These are phyloP conservation scores for Acanthopagrus latus DNA, from an alignment of 2,797 vertebrate species.

Conservation along the genomic window DNA sequence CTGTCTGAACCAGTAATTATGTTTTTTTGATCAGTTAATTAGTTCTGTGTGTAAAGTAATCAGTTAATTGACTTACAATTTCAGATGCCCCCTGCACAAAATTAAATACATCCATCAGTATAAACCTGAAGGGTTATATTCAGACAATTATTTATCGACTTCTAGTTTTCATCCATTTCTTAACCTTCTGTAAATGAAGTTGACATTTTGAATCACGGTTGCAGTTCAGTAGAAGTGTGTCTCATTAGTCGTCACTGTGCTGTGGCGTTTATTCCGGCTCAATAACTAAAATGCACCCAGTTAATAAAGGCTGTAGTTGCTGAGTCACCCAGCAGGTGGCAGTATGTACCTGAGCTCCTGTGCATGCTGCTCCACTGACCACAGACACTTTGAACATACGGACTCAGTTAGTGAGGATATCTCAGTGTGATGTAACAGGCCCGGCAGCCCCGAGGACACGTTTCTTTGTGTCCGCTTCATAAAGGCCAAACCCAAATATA, in stretches of 20 bases:
- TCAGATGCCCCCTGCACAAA: background rate
- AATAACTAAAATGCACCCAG: background rate
- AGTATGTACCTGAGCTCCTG: constrained; percentile 41
- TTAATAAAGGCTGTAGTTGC: constrained; percentile 6
- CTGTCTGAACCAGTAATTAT: too few relatives aligned
- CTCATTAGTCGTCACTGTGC: background rate
- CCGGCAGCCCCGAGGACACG: constrained; percentile 40
- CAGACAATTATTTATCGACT: background rate
- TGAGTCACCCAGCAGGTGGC: constrained; percentile 56
- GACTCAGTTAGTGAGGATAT: constrained; percentile 53
- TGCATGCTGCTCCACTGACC: constrained; percentile 36
- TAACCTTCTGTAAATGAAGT: background rate
- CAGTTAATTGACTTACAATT: background rate
- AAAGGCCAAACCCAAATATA: constrained; percentile 33
- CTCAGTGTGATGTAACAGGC: constrained; percentile 66
- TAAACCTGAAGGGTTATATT: background rate
- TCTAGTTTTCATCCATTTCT: background rate
- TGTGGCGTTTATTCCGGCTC: fast-evolving
- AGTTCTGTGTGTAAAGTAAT: background rate
- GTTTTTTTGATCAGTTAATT: background rate
- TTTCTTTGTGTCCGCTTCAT: constrained; percentile 25
- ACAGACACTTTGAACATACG: constrained; percentile 52
- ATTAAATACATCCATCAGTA: background rate
- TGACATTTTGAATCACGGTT: background rate
- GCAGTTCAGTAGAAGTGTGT: background rate